Conservation (phyloP, 2,113 vertebrate species). For the Chloebia gouldiae region DNA sequence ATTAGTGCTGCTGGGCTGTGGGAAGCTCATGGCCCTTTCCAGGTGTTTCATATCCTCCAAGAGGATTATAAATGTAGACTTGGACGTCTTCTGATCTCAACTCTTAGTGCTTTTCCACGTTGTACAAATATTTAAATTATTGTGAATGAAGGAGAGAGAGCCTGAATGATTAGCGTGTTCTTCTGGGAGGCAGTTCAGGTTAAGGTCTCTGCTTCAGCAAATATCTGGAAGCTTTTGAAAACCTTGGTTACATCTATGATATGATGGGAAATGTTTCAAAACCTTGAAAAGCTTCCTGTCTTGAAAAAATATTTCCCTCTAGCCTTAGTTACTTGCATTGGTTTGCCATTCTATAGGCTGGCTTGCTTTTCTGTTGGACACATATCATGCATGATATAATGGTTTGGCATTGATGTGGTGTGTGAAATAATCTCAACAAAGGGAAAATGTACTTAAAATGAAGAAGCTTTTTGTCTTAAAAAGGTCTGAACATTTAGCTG, state of each 20-base stretch:
- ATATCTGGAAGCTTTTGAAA: slow-evolving; percentile 39
- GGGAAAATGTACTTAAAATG: not conserved
- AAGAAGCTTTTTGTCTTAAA: not conserved
- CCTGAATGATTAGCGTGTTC: not conserved
- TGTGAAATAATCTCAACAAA: not conserved
- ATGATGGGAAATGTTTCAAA: slow-evolving; percentile 15
- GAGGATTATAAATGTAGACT: not conserved
- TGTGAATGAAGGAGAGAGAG: not conserved
- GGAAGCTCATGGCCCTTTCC: not conserved
- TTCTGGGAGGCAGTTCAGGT: slow-evolving; percentile 18
- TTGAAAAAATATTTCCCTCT: slow-evolving; percentile 7
- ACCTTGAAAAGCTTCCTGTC: slow-evolving; percentile 3
- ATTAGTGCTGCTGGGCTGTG: not conserved
- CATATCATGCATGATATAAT: not conserved
- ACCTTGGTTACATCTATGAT: slow-evolving; percentile 15
- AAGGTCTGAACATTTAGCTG: not conserved
- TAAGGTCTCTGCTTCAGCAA: not conserved
- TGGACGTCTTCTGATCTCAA: not conserved
- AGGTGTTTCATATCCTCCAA: not conserved
- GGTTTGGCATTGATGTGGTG: not conserved
- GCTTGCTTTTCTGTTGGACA: slow-evolving; percentile 10
- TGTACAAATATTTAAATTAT: not conserved
- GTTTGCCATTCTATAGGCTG: not conserved
- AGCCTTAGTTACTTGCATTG: not conserved
- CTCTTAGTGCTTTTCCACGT: not conserved